These are phyloP conservation scores for Alectura lathami DNA, from an alignment of 2,113 vertebrate genomes.

Conservation along the genomic window DNA sequence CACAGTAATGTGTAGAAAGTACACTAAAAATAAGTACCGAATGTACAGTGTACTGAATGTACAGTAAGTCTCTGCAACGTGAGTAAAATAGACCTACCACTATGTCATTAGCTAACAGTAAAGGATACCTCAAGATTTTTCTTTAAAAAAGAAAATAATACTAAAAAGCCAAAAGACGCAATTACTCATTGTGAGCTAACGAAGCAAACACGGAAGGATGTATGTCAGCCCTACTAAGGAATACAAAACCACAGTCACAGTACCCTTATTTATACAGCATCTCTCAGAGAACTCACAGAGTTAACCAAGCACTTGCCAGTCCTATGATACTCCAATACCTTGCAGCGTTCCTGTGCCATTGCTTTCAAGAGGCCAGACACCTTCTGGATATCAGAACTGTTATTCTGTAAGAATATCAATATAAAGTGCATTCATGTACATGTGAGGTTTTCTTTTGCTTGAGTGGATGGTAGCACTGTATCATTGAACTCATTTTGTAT, in stretches of 20 bases:
- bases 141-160: constrained; percentile 53
- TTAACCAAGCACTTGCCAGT: constrained; percentile 75
- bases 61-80: constrained; percentile 84
- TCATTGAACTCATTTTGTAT: constrained; percentile 93
- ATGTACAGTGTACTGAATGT: constrained; percentile 88
- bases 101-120: constrained; percentile 75
- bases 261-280: constrained; percentile 60
- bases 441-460: constrained; percentile 92
- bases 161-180: constrained; percentile 66
- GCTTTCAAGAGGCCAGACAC: constrained; percentile 77
- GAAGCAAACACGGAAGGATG: constrained; percentile 28
- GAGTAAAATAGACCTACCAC: constrained; percentile 73
- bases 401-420: constrained; percentile 80
- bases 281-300: constrained; percentile 70
- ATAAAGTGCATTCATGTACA: constrained; percentile 86
- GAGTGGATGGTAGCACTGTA: constrained; percentile 91
- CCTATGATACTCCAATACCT: constrained; percentile 69
- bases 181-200: constrained; percentile 42
- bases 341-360: constrained; percentile 80
- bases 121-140: constrained; percentile 81
- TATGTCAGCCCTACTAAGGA: constrained; percentile 19
- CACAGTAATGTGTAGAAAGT: constrained; percentile 79
- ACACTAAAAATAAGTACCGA: constrained; percentile 82
- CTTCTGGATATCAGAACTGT: constrained; percentile 69
- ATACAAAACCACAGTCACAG: constrained; percentile 51